Base-by-base conservation (phyloP, 2,113 vertebrate species). In the Campylorhamphus procurvoides region DNA sequence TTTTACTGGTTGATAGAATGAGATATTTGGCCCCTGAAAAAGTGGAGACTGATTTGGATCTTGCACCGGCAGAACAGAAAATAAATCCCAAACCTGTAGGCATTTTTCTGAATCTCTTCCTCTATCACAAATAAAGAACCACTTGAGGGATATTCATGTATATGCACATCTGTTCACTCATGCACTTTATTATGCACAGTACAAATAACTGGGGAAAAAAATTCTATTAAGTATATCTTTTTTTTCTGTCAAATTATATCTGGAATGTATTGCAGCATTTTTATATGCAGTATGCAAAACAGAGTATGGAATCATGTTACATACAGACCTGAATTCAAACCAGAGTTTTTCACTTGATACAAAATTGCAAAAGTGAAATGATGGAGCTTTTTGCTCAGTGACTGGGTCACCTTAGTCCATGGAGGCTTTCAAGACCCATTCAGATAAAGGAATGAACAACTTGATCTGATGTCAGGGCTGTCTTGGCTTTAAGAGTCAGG, bases 401-500 rank as follows among this genome's bases (percentile, higher is more conserved):
- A 14, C 24, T 72, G 29, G 7, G 27, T 14, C 28, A 28, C 14
- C 6, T 62, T 49, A 31, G 12, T 50, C 40, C 2, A 0, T 50
- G 20, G 25, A 62, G 23, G 5, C 2, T 92, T 89, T 69, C 25
- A 35, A 62, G 64, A 89, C 5, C 6, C 3, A 3, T 49, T 58
- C 46, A 25, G 50, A 81, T 33, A 77, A 68, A 83, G 18, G 9
- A 33, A 24, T 60, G 18, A 80, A 22, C 9, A 85, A 39, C 24
- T 3, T 33, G 22, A 10, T 73, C 39, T 89, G 68, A 56, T 68
- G 40, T 80, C 63, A 77, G 68, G 77, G 18, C 18, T 66, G 37
- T 39, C 10, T 47, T 24, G 52, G 18, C 42, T 49, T 55, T 25
- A 47, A 64, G 6, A 0, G 0, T 33, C 13, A 56, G 7, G 4